Evolutionary conservation across 2,113 vertebrate genomes (phyloP).

Genomic region (Capreolus pygargus): DNA sequence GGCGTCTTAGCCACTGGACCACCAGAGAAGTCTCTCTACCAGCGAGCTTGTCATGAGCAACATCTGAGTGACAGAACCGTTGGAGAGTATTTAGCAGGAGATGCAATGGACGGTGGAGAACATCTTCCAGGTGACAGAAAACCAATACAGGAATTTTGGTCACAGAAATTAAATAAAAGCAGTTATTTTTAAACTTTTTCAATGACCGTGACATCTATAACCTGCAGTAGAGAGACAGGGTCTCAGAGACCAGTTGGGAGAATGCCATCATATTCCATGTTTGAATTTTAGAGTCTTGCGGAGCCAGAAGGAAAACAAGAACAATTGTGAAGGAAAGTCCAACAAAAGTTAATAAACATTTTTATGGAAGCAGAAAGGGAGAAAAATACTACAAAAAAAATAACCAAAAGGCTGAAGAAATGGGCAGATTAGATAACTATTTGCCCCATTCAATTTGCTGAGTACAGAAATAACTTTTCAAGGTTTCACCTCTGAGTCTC

Average conservation of each 20-base stretch:
- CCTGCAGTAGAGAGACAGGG: background rate
- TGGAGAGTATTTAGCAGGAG: background rate
- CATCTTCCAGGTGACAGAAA: background rate
- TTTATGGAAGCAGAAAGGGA: background rate
- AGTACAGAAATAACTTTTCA: background rate
- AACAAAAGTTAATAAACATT: background rate
- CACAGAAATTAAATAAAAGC: background rate
- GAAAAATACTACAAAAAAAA: background rate
- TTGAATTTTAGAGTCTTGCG: background rate
- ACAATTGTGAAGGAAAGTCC: background rate
- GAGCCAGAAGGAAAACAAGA: background rate
- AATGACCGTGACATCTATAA: background rate
- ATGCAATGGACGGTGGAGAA: background rate
- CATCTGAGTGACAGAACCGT: background rate
- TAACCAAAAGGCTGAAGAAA: background rate
- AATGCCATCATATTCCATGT: background rate
- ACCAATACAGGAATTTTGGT: background rate
- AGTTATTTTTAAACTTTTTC: background rate
- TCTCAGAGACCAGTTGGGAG: background rate
- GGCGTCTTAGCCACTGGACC: background rate
- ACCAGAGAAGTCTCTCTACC: background rate
- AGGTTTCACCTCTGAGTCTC: background rate
- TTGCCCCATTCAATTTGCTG: background rate
- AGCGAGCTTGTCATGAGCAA: background rate
- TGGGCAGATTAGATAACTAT: background rate